phyloP scores from a whole-genome alignment of 2,113 vertebrate species.

The Morone saxatilis region DNA sequence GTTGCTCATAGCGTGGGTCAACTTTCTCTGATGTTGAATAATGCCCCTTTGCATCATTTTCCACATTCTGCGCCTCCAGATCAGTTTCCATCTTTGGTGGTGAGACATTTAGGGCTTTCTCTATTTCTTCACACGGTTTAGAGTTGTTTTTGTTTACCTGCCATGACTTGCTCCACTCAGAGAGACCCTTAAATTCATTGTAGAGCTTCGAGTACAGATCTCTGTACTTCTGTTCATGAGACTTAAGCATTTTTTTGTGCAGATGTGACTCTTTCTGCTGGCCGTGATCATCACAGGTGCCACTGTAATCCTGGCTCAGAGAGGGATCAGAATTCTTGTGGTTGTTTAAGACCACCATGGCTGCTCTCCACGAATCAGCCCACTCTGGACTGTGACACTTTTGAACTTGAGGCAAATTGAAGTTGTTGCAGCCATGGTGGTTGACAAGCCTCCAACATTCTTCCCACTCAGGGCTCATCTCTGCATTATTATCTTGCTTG shows the following conservation, averaged over 20 bases:
- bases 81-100: not conserved
- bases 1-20: conserved; percentile 11
- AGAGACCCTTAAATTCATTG: conserved; percentile 15
- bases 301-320: not conserved
- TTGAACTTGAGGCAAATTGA: not conserved
- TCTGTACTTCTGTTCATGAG: conserved; percentile 31
- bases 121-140: conserved; percentile 57
- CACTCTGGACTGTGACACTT: conserved; percentile 42
- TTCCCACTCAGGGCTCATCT: conserved; percentile 35
- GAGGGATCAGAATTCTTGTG: conserved; percentile 21
- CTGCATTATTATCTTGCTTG: not conserved
- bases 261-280: not conserved
- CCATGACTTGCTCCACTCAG: conserved; percentile 75
- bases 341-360: conserved; percentile 10
- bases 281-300: not conserved
- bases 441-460: conserved; percentile 70
- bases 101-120: conserved; percentile 33
- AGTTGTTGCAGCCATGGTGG: conserved; percentile 39
- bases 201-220: conserved; percentile 26
- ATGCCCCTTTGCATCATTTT: not conserved
- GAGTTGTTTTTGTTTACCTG: conserved; percentile 66
- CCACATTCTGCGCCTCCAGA: conserved; percentile 1
- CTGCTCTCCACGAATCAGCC: conserved; percentile 60
- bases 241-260: conserved; percentile 1
- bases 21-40: conserved; percentile 14